Evolutionary conservation across 2,888 invertebrate species (phyloP).

Genomic region (Crematogaster levior): DNA sequence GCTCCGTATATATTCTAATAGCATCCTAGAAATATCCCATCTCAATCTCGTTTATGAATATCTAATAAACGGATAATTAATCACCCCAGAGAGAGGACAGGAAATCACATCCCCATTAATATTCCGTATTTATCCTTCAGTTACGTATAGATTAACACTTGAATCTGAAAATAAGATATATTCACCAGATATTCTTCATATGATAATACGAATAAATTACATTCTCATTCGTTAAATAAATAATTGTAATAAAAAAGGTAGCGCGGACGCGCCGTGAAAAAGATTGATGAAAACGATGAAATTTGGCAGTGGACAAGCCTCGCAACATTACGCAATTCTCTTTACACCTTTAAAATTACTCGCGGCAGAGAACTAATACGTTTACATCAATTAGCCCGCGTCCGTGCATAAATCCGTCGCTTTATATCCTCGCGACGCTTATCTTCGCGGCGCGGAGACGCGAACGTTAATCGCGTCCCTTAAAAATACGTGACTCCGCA

Average conservation of each 20-base stretch:
- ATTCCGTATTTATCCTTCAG: conserved; percentile 23
- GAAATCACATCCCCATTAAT: conserved; percentile 29
- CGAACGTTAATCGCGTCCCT: conserved; percentile 32
- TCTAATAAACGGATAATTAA: conserved; percentile 38
- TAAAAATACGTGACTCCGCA: conserved; percentile 47
- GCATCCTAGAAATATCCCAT: neutral
- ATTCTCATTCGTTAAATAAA: neutral
- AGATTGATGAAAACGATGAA: neutral
- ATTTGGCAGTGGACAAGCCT: neutral
- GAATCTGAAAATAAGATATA: conserved; percentile 2
- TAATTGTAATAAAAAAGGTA: neutral
- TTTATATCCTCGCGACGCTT: conserved; percentile 22
- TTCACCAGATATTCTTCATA: neutral
- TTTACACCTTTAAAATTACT: neutral
- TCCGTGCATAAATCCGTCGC: conserved; percentile 23
- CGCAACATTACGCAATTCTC: too few relatives aligned
- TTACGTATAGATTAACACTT: neutral
- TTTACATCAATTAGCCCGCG: conserved; percentile 33
- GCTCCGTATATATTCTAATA: neutral
- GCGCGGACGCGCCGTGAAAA: neutral
- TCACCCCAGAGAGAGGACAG: neutral
- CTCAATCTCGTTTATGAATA: neutral
- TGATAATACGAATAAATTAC: neutral
- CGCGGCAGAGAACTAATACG: neutral
- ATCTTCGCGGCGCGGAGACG: conserved; percentile 13